Percentiles rank a stretch among this genome's conserved stretches.
Conservation (phyloP, 2,113 vertebrate genomes). For the Anhinga rufa region DNA sequence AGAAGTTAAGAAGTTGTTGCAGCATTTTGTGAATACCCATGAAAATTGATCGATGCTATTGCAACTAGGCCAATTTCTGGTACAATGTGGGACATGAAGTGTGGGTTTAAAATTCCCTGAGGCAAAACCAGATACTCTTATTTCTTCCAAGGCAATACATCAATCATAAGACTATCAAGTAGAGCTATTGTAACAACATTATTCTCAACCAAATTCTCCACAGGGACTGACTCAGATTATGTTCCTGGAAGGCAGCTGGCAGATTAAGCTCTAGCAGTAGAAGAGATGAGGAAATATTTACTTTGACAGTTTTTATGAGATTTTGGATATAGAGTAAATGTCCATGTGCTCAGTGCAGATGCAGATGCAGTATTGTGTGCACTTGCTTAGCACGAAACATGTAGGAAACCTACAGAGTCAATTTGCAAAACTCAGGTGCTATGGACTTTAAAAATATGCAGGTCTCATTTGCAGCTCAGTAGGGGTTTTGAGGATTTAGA, state of each 20-base stretch:
- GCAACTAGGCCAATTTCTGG: background rate
- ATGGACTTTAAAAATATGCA: background rate
- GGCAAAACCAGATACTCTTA: background rate
- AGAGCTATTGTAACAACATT: background rate
- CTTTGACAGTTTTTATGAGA: background rate
- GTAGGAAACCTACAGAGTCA: background rate
- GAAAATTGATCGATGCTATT: accelerated
- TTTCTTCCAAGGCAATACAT: background rate
- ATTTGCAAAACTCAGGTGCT: background rate
- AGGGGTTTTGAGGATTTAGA: background rate
- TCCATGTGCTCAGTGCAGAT: background rate
- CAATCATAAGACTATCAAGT: background rate
- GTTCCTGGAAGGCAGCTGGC: background rate
- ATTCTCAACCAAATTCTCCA: background rate
- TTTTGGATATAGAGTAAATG: background rate
- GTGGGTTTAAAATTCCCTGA: background rate
- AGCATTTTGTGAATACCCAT: background rate
- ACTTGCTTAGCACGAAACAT: background rate
- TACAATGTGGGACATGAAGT: background rate
- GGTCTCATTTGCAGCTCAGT: background rate
- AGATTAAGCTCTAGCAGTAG: background rate
- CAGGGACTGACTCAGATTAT: background rate
- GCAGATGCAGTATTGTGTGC: background rate
- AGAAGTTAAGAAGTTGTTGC: background rate
- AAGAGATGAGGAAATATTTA: background rate